Conservation (phyloP, 2,888 invertebrate species). For the Pandemis heparana region DNA sequence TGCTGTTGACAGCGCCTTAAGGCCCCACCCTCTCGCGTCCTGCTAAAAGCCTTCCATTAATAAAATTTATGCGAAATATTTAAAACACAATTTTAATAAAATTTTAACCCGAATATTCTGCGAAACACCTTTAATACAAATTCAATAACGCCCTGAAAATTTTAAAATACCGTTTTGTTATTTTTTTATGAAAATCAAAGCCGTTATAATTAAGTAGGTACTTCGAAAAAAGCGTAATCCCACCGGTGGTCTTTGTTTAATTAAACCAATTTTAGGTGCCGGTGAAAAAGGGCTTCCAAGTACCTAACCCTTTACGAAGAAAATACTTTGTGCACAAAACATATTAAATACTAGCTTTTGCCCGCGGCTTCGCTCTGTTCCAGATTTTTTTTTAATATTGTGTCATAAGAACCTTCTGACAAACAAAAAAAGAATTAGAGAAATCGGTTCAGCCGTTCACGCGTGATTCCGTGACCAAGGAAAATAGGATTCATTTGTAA, state of each 20-base stretch:
- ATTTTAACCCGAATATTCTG: background rate
- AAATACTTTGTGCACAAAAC: background rate
- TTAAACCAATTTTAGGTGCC: background rate
- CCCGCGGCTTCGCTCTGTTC: too few relatives aligned
- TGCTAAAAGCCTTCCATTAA: background rate
- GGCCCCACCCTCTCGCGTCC: background rate
- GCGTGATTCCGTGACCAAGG: too few relatives aligned
- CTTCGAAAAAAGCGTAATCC: background rate
- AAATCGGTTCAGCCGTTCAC: too few relatives aligned
- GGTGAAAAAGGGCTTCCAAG: background rate
- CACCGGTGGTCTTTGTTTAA: background rate
- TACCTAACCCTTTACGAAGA: background rate
- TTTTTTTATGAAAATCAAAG: slow-evolving; percentile 3
- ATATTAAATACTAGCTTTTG: too few relatives aligned
- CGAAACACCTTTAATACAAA: background rate
- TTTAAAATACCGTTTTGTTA: background rate
- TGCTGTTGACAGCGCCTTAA: too few relatives aligned
- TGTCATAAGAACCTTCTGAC: too few relatives aligned
- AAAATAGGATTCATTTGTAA: too few relatives aligned
- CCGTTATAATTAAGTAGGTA: slow-evolving; percentile 1
- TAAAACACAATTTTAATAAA: background rate
- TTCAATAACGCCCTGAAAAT: background rate
- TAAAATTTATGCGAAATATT: background rate
- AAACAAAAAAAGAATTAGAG: too few relatives aligned
- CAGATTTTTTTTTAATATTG: too few relatives aligned